phyloP scores from a whole-genome alignment of 2,888 invertebrate species.

The Callyntrura guangdongensis region DNA sequence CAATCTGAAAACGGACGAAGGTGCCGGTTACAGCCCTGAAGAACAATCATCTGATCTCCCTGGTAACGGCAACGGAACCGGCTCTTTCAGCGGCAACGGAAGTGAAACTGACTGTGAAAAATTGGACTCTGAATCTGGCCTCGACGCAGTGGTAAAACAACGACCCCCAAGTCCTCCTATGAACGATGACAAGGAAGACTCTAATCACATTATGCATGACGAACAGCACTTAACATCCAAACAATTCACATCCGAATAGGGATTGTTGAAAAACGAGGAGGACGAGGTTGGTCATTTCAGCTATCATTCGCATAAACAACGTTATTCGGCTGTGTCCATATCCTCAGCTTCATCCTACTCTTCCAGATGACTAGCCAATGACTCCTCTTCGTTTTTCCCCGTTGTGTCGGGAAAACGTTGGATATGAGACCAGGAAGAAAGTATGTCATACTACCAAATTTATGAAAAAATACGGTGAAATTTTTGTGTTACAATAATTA shows the following conservation, averaged over 20 bases:
- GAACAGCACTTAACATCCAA: constrained; percentile 65
- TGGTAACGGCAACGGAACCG: constrained; percentile 80
- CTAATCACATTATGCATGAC: constrained; percentile 79
- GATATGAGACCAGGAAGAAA: not conserved
- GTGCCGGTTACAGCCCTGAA: constrained; percentile 82
- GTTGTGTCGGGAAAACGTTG: not conserved
- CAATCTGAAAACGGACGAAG: constrained; percentile 81
- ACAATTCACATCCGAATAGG: constrained; percentile 75
- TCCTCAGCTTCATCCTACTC: constrained; percentile 52
- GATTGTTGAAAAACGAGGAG: constrained; percentile 71
- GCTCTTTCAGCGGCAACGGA: constrained; percentile 73
- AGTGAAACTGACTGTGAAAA: constrained; percentile 83
- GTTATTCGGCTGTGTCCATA: constrained; percentile 20
- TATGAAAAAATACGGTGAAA: constrained; percentile 7
- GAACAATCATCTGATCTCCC: constrained; percentile 82
- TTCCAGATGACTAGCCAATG: constrained; percentile 63
- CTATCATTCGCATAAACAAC: not conserved
- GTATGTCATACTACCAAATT: not conserved
- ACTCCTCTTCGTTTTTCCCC: constrained; percentile 64
- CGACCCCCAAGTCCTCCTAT: constrained; percentile 74
- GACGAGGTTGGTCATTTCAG: constrained; percentile 64
- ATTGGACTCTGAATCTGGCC: constrained; percentile 83
- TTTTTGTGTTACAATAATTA: too few species aligned
- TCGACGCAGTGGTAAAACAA: constrained; percentile 78
- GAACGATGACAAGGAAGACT: constrained; percentile 82